Evolutionary conservation across 1,140 invertebrate species (phyloP).

Genomic region (Zophobas morio): DNA sequence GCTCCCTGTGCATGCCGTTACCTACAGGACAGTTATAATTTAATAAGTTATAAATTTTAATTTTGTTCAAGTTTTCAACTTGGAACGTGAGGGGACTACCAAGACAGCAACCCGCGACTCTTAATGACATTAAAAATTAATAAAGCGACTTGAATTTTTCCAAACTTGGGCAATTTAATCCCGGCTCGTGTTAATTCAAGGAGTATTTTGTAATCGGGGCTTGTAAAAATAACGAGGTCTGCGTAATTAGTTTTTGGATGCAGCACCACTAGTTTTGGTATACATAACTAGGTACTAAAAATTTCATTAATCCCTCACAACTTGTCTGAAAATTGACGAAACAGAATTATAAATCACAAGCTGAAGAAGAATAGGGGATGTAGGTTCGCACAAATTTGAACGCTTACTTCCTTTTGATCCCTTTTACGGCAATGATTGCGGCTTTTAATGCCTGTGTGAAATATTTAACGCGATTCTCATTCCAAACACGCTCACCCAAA

Average conservation of each 20-base stretch:
- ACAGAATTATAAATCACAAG: constrained; percentile 9
- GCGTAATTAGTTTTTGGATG: too few relatives aligned
- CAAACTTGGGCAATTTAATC: too few relatives aligned
- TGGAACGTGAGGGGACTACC: background rate
- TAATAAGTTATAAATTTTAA: constrained; percentile 6
- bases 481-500: constrained; percentile 24
- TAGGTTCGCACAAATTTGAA: background rate
- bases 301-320: background rate
- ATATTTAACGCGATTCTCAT: constrained; percentile 21
- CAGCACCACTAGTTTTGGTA: too few relatives aligned
- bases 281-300: too few relatives aligned
- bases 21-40: constrained; percentile 10
- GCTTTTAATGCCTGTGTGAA: background rate
- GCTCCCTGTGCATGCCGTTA: constrained; percentile 11
- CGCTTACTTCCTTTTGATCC: constrained; percentile 10
- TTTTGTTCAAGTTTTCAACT: background rate
- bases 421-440: background rate
- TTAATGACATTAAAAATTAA: background rate
- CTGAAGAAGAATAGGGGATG: constrained; percentile 24
- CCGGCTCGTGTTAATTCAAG: too few relatives aligned
- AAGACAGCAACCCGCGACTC: background rate
- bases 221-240: too few relatives aligned
- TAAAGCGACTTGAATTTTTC: too few relatives aligned
- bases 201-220: too few relatives aligned
- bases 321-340: constrained; percentile 23